Base-by-base conservation (phyloP, 2,888 invertebrate genomes). In the Aromia moschata region DNA sequence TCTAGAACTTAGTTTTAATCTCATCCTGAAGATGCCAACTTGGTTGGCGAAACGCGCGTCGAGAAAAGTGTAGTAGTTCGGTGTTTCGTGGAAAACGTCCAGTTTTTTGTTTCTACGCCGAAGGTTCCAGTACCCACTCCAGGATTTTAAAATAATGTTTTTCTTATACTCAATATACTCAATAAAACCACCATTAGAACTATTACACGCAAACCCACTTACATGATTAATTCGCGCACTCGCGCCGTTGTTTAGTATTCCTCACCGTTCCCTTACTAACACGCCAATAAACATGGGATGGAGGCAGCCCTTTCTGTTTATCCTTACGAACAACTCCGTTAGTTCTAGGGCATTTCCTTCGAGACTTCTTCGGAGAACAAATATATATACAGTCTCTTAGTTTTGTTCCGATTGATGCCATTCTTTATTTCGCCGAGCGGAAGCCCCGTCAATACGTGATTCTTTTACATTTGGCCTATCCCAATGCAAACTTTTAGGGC, bases 401-500 rank as follows among this genome's bases (percentile, higher is more conserved):
- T 55, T 38, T 57, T 41, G 45, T 31, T 41, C n/a, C 43, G 44
- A 63, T 54, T 40, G 59, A 52, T 60, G 67, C 51, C 64, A 60
- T 65, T 64, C 67, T 62, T 68, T 70, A 70, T 72, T 74, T 70
- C 71, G 65, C 65, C 58, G 62, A 65, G 67, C 65, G 67, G 72
- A 53, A 53, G 62, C 60, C 63, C 52, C 67, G 67, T 57, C 62
- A 61, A 61, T 71, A 78, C 77, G 78, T 77, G 77, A 77, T 76
- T 75, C 75, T 77, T 74, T 72, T 73, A 75, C 74, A 76, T 77
- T 75, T 74, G 67, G 75, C 71, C 73, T 74, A 75, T 76, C 65
- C 65, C 65, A 70, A 75, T 75, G 73, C 70, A 74, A 74, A 69
- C 66, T 67, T 65, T 68, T 65, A 64, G 61, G 65, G 67, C 62